A percentile compares a stretch with the other conserved stretches of the same genome.
These are phyloP conservation scores for Camponotus vicinus DNA, from an alignment of 1,140 invertebrate species.

Conservation along the genomic window DNA sequence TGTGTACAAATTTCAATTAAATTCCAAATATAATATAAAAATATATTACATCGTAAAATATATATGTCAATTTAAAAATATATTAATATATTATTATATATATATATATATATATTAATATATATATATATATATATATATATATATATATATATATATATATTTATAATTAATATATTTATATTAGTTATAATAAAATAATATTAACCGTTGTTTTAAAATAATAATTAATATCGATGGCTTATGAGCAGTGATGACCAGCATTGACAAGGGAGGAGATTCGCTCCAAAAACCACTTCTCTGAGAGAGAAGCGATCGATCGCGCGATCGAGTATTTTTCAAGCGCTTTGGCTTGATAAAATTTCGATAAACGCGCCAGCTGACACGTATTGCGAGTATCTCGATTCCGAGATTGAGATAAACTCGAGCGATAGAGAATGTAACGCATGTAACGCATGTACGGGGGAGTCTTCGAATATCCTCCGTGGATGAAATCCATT, in stretches of 20 bases:
- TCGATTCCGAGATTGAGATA: slow-evolving; percentile 36
- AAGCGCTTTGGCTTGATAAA: slow-evolving; percentile 34
- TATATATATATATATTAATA: no score
- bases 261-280: neutral
- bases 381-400: slow-evolving; percentile 36
- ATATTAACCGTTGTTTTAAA: neutral
- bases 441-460: neutral
- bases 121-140: no score
- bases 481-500: slow-evolving; percentile 60
- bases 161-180: neutral
- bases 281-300: slow-evolving; percentile 27
- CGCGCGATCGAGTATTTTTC: slow-evolving; percentile 22
- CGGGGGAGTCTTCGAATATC: slow-evolving; percentile 34
- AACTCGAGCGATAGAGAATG: slow-evolving; percentile 3
- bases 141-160: no score
- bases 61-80: neutral
- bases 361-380: slow-evolving; percentile 35
- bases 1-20: no score
- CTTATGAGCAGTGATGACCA: neutral
- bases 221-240: neutral
- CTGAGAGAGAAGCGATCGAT: slow-evolving; percentile 28
- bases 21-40: neutral
- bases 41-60: neutral
- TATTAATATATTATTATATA: neutral
- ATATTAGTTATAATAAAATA: neutral